Evolutionary conservation across 1,140 invertebrate species (phyloP).

Genomic region (Anastrepha ludens): DNA sequence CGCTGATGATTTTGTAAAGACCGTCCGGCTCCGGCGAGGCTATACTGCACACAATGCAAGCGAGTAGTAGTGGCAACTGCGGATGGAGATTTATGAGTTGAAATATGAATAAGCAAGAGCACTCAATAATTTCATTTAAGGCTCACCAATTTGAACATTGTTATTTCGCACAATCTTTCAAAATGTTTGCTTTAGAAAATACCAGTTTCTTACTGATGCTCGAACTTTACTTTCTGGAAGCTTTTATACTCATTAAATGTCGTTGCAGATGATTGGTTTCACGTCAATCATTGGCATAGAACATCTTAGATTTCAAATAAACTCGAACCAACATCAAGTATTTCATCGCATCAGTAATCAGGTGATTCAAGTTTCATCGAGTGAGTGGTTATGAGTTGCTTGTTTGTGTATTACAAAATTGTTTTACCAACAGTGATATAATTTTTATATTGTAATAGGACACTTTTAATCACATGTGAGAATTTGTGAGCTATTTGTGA

Average conservation of each 20-base stretch:
- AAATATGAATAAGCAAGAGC: slow-evolving; percentile 15
- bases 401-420: slow-evolving; percentile 2
- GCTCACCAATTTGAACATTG: slow-evolving; percentile 56
- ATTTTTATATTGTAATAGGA: background rate
- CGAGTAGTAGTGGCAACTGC: slow-evolving; percentile 48
- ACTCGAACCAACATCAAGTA: background rate
- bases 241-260: slow-evolving; percentile 49
- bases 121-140: slow-evolving; percentile 8
- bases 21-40: slow-evolving; percentile 33
- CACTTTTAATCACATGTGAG: background rate
- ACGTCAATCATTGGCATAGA: background rate
- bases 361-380: background rate
- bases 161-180: slow-evolving; percentile 53
- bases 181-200: slow-evolving; percentile 53
- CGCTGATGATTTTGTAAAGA: slow-evolving; percentile 9
- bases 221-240: background rate
- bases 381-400: background rate
- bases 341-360: slow-evolving; percentile 1
- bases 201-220: slow-evolving; percentile 43
- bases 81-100: slow-evolving; percentile 51
- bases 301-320: slow-evolving; percentile 17
- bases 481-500: no score
- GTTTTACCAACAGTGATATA: background rate
- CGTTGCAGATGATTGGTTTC: slow-evolving; percentile 2
- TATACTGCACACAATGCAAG: slow-evolving; percentile 17